A percentile compares a stretch with the other conserved stretches of the same genome.
Evolutionary conservation across 2,113 vertebrate species (phyloP).

Genomic region (Phylloscopus whistleri): DNA sequence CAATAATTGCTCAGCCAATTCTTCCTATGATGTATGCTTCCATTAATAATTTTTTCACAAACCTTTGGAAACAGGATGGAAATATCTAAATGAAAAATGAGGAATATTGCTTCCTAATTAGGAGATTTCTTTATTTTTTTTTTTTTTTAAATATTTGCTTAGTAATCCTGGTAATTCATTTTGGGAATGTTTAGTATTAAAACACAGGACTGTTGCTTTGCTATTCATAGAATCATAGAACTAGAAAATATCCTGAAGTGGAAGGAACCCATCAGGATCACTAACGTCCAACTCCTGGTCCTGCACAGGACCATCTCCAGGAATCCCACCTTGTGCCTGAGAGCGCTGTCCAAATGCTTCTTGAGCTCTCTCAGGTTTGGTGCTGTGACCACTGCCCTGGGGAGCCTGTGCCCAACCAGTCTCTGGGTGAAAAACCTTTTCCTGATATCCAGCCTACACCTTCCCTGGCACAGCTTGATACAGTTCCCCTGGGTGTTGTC

Average conservation of each 20-base stretch:
- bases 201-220: background rate
- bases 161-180: background rate
- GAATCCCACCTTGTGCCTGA: background rate
- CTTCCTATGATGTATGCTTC: background rate
- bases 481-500: background rate
- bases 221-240: background rate
- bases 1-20: background rate
- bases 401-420: accelerated
- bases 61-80: background rate
- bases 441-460: too few relatives aligned
- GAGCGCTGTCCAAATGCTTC: accelerated
- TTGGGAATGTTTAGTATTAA: background rate
- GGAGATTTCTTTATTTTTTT: background rate
- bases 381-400: background rate
- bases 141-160: background rate
- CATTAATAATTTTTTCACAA: background rate
- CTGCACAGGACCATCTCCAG: background rate
- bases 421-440: background rate
- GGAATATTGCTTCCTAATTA: background rate
- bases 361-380: background rate
- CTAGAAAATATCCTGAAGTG: background rate
- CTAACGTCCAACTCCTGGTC: accelerated
- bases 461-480: background rate
- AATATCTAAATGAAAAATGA: background rate
- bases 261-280: background rate